Conservation (phyloP, 2,113 vertebrate species). For the Apodemus sylvaticus region DNA sequence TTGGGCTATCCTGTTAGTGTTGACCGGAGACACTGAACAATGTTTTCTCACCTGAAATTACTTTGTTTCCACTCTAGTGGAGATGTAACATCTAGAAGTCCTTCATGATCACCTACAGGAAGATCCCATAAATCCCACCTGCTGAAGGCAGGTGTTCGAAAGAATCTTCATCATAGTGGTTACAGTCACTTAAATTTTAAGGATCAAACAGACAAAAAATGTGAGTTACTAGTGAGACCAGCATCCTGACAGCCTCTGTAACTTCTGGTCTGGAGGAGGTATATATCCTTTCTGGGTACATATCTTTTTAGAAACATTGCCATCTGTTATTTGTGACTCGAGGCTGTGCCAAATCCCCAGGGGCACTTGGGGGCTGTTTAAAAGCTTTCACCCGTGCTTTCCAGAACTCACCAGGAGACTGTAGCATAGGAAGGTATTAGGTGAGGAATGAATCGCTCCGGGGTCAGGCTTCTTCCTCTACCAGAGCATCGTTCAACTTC, state of each 20-base stretch:
- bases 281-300: not conserved
- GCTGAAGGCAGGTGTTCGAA: not conserved
- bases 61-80: not conserved
- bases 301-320: not conserved
- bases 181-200: not conserved
- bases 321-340: not conserved
- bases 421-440: not conserved
- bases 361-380: not conserved
- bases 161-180: not conserved
- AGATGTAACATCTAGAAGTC: not conserved
- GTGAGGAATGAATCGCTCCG: not conserved
- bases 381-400: not conserved
- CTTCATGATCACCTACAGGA: not conserved
- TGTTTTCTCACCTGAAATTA: not conserved
- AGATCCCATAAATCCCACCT: too few species aligned
- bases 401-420: not conserved
- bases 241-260: not conserved
- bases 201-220: not conserved
- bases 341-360: not conserved
- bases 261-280: not conserved
- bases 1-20: not conserved
- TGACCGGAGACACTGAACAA: not conserved
- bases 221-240: not conserved
- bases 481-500: not conserved
- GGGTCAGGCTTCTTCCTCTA: accelerated